Conservation (phyloP, 2,113 vertebrate genomes). For the Tauraco erythrolophus region DNA sequence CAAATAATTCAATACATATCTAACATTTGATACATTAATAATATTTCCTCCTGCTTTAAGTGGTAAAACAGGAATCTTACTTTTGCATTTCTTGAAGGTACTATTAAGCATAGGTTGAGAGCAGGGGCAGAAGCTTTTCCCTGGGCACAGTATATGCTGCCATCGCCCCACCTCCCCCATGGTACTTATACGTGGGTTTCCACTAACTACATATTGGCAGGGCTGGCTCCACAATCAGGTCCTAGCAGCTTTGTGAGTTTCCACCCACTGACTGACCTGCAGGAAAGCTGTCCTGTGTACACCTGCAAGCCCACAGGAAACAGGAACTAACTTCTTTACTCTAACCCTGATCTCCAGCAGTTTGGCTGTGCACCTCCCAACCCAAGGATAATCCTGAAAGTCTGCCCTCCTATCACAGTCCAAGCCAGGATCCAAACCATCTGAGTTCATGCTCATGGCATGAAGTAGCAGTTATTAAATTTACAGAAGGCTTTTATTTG, state of each 20-base stretch:
- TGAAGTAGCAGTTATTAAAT: background rate
- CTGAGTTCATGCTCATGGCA: background rate
- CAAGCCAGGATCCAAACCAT: background rate
- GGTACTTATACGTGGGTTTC: background rate
- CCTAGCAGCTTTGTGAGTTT: background rate
- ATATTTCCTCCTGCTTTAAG: background rate
- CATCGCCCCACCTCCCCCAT: background rate
- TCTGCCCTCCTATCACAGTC: background rate
- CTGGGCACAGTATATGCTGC: background rate
- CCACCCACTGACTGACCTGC: background rate
- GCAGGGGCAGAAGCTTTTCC: background rate
- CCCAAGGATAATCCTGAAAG: background rate
- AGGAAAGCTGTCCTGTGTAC: background rate
- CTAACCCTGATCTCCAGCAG: background rate
- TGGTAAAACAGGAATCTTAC: background rate
- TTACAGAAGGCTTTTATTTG: constrained; percentile 4
- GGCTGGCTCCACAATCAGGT: background rate
- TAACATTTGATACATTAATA: background rate
- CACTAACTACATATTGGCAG: background rate
- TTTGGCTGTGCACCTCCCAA: background rate
- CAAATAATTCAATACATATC: background rate
- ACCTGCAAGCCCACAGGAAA: background rate
- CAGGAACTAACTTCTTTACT: background rate
- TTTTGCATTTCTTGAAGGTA: background rate
- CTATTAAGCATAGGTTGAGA: background rate